phyloP scores from a whole-genome alignment of 2,888 invertebrate species.

The Ophion slaviceki region DNA sequence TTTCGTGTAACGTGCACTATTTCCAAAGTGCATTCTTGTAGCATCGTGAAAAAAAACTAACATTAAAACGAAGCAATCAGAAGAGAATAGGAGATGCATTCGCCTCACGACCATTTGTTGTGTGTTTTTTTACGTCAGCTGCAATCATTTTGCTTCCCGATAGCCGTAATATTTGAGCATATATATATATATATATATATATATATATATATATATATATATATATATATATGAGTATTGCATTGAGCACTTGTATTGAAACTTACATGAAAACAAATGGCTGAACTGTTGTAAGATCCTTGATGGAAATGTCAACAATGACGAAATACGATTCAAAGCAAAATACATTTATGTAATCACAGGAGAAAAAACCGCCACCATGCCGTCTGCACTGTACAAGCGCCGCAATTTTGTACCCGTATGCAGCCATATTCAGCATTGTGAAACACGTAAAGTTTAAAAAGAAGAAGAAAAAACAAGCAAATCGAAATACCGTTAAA shows the following conservation, averaged over 20 bases:
- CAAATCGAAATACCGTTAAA: conserved; percentile 46
- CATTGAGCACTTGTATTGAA: conserved; percentile 73
- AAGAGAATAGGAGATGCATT: conserved; percentile 22
- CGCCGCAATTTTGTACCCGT: conserved; percentile 71
- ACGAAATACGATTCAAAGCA: conserved; percentile 31
- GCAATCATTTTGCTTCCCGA: conserved; percentile 57
- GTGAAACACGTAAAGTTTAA: conserved; percentile 29
- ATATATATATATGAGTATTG: conserved; percentile 49
- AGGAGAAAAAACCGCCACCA: conserved; percentile 57
- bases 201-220: too few species aligned
- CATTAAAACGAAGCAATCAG: conserved; percentile 14
- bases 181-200: not conserved
- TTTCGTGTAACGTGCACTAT: conserved; percentile 12
- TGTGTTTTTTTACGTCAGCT: conserved; percentile 44
- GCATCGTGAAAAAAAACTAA: conserved; percentile 30
- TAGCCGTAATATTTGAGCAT: conserved; percentile 37
- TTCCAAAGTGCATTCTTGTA: conserved; percentile 55
- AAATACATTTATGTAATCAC: conserved; percentile 54
- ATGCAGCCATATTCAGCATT: conserved; percentile 65
- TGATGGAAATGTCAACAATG: conserved; percentile 30
- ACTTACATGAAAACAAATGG: conserved; percentile 71
- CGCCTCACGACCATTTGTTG: conserved; percentile 33
- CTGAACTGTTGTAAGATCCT: conserved; percentile 60
- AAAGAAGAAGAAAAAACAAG: conserved; percentile 35
- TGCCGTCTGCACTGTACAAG: conserved; percentile 66